Percentiles rank a stretch among this genome's conserved stretches.
Conservation (phyloP, 92 coral and sea anemone species). For the Epizoanthus ramosus region DNA sequence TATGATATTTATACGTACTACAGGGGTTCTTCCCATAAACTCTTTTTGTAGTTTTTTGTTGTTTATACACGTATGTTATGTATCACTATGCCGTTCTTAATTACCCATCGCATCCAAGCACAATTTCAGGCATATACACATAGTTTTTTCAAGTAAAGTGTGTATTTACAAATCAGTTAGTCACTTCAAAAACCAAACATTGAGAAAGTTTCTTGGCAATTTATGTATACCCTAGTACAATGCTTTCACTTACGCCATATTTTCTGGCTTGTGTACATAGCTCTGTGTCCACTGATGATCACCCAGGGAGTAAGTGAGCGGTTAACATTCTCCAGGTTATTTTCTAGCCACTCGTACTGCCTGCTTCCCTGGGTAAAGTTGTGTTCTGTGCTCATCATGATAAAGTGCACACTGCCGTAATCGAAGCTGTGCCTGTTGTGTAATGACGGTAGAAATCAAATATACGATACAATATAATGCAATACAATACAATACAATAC, state of each 20-base stretch:
- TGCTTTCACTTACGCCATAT: constrained; percentile 44
- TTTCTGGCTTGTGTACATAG: constrained; percentile 96
- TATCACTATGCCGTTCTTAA: too few relatives aligned
- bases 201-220: too few relatives aligned
- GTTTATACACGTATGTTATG: too few relatives aligned
- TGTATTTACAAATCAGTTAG: too few relatives aligned
- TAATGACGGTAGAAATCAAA: not conserved
- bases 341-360: constrained; percentile 89
- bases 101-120: too few relatives aligned
- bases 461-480: not conserved
- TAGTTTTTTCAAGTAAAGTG: too few relatives aligned
- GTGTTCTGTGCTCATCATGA: constrained; percentile 99
- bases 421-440: constrained; percentile 91
- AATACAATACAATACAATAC: not conserved
- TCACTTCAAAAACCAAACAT: not conserved
- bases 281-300: constrained; percentile 87
- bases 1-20: too few relatives aligned
- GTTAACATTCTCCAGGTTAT: constrained; percentile 83
- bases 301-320: constrained; percentile 93
- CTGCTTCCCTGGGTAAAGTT: constrained; percentile 79
- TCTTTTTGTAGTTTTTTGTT: too few relatives aligned
- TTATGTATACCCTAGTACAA: too few relatives aligned
- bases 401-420: constrained; percentile 89
- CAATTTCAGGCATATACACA: too few relatives aligned
- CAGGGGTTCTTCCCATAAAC: too few relatives aligned